Evolutionary conservation across 2,113 vertebrate species (phyloP).

Genomic region (Heterotis niloticus): DNA sequence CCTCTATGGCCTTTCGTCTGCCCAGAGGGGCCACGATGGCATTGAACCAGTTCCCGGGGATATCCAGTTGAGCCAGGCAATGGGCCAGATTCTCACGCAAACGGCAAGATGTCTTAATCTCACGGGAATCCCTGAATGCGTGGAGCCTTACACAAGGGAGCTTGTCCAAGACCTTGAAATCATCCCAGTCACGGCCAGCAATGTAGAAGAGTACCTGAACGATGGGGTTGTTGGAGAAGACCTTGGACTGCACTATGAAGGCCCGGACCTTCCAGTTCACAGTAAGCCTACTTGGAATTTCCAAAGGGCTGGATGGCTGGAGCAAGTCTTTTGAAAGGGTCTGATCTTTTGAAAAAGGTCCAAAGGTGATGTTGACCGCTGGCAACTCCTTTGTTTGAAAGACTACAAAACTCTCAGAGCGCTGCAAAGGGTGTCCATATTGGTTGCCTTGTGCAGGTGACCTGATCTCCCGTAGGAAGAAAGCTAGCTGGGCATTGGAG

Average conservation of each 20-base stretch:
- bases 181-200: slow-evolving; percentile 92
- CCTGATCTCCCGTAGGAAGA: slow-evolving; percentile 82
- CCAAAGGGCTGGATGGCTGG: slow-evolving; percentile 87
- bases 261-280: slow-evolving; percentile 98
- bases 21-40: slow-evolving; percentile 70
- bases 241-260: slow-evolving; percentile 84
- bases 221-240: slow-evolving; percentile 79
- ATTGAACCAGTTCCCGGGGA: slow-evolving; percentile 87
- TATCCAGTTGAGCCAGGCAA: slow-evolving; percentile 84
- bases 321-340: slow-evolving; percentile 85
- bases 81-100: slow-evolving; percentile 83
- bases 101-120: slow-evolving; percentile 86
- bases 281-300: slow-evolving; percentile 83
- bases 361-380: slow-evolving; percentile 83
- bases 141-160: slow-evolving; percentile 89
- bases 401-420: slow-evolving; percentile 89
- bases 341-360: slow-evolving; percentile 83
- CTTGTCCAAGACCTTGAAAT: slow-evolving; percentile 79
- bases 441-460: slow-evolving; percentile 49
- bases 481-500: slow-evolving; percentile 88
- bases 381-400: slow-evolving; percentile 97
- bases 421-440: slow-evolving; percentile 70
- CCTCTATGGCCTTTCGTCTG: slow-evolving; percentile 71
- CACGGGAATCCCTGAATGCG: slow-evolving; percentile 81
- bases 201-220: slow-evolving; percentile 96